Percentiles rank a stretch among this genome's conserved stretches.
phyloP scores from a whole-genome alignment of 2,113 vertebrate species.

The Nestor notabilis region DNA sequence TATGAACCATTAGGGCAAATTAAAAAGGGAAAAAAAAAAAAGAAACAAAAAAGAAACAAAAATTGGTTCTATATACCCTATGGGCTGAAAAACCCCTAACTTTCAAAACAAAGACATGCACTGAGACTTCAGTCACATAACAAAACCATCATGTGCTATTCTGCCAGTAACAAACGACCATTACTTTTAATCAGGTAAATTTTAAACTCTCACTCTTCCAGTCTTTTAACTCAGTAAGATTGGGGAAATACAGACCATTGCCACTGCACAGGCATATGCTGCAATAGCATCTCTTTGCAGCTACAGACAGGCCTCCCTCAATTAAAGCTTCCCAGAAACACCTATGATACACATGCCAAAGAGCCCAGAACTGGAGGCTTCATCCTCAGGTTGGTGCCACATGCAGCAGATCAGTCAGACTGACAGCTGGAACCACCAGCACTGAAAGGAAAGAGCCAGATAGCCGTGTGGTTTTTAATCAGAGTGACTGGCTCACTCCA shows the following conservation, averaged over 20 bases:
- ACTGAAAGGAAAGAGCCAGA: background rate
- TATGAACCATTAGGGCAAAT: background rate
- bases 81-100: background rate
- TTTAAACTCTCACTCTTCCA: background rate
- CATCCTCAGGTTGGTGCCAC: background rate
- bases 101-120: background rate
- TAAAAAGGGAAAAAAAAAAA: background rate
- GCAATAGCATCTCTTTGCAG: background rate
- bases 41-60: background rate
- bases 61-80: background rate
- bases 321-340: background rate
- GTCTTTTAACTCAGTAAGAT: background rate
- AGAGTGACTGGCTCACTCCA: background rate
- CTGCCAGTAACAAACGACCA: background rate
- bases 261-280: background rate
- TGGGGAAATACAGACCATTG: background rate
- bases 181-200: background rate
- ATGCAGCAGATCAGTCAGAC: background rate
- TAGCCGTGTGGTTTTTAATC: background rate
- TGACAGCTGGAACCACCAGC: background rate
- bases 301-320: background rate
- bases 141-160: background rate
- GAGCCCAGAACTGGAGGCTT: background rate
- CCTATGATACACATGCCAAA: background rate
- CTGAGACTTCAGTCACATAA: background rate